A percentile compares a stretch with the other conserved stretches of the same genome.
Conservation (phyloP, 2,113 vertebrate genomes). For the Sylvietta virens region DNA sequence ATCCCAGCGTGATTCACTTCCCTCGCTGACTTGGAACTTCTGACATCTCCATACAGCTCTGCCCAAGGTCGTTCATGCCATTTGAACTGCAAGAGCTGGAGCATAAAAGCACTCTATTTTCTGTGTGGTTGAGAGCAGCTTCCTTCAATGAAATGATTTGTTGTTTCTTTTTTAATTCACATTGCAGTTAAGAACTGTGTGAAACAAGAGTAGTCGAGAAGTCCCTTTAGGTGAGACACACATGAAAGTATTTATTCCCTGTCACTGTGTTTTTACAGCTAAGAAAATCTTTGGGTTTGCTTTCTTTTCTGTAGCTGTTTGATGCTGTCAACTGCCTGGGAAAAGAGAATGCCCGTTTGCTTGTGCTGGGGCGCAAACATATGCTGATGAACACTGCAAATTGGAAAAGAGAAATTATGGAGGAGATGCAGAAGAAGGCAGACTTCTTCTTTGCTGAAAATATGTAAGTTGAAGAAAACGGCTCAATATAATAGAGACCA, state of each 20-base stretch:
- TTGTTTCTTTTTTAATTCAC: not conserved
- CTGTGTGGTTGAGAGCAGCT: not conserved
- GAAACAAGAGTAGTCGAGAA: not conserved
- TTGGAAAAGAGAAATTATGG: slow-evolving; percentile 82
- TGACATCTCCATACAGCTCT: not conserved
- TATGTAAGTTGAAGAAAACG: slow-evolving; percentile 78
- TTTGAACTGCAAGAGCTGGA: not conserved
- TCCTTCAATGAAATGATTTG: not conserved
- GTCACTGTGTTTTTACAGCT: not conserved
- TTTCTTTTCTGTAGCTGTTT: slow-evolving; percentile 79
- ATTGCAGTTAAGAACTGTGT: not conserved
- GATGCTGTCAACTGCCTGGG: slow-evolving; percentile 78
- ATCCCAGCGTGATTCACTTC: not conserved
- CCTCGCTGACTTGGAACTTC: not conserved
- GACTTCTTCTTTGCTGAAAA: slow-evolving; percentile 94
- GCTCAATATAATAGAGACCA: not conserved
- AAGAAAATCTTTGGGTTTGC: not conserved
- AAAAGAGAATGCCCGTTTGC: slow-evolving; percentile 71
- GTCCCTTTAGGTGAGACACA: not conserved
- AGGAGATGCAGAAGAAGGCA: slow-evolving; percentile 78
- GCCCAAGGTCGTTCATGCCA: not conserved
- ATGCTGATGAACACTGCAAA: slow-evolving; percentile 74
- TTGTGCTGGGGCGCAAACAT: slow-evolving; percentile 94
- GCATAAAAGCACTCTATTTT: not conserved
- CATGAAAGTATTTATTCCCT: not conserved